phyloP scores from a whole-genome alignment of 1,140 invertebrate genomes.

The Notospermus geniculatus region DNA sequence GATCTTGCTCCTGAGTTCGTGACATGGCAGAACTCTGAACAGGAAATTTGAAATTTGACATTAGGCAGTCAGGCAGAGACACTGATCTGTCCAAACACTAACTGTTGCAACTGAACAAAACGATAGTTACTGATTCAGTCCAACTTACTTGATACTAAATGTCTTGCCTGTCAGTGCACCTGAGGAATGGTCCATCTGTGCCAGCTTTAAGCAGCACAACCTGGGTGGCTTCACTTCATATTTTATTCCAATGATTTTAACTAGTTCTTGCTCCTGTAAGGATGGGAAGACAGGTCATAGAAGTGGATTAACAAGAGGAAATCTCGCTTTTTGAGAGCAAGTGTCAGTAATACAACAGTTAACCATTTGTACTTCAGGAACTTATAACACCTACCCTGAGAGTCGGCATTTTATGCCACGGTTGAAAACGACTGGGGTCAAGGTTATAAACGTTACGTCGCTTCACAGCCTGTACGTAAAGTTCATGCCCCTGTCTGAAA shows the following conservation, averaged over 20 bases:
- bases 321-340: no score
- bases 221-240: slow-evolving; percentile 89
- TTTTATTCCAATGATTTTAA: slow-evolving; percentile 89
- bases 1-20: no score
- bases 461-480: slow-evolving; percentile 83
- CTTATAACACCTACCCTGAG: slow-evolving; percentile 48
- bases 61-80: no score
- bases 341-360: no score
- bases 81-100: no score
- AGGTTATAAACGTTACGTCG: slow-evolving; percentile 79
- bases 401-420: slow-evolving; percentile 57
- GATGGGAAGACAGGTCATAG: no score
- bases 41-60: no score
- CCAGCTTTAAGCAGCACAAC: slow-evolving; percentile 85
- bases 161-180: slow-evolving; percentile 67
- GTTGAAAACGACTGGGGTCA: slow-evolving; percentile 47
- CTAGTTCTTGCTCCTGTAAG: slow-evolving; percentile 82
- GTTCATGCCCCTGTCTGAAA: slow-evolving; percentile 80
- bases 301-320: no score
- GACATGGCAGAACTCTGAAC: no score
- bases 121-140: no score
- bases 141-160: slow-evolving; percentile 68
- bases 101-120: background rate
- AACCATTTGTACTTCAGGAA: no score
- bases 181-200: slow-evolving; percentile 69